Conservation (phyloP, 2,888 invertebrate genomes). For the Anoncus sp. region DNA sequence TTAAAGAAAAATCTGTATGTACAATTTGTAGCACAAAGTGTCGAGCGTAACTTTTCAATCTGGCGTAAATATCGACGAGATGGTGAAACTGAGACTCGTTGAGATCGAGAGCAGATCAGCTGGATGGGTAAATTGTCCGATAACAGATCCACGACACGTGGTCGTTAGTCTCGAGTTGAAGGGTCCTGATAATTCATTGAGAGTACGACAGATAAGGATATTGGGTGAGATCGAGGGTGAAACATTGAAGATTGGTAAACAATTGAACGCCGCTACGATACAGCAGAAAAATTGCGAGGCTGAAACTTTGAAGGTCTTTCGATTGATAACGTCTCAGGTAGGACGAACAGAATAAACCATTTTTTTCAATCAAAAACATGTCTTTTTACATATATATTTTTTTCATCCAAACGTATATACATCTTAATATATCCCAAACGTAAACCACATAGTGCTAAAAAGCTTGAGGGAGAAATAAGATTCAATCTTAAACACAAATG, state of each 20-base stretch:
- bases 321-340: conserved; percentile 95
- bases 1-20: conserved; percentile 15
- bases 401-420: too few relatives aligned
- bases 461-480: too few relatives aligned
- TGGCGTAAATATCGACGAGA: conserved; percentile 92
- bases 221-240: conserved; percentile 87
- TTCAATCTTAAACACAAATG: too few relatives aligned
- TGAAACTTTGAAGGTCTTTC: conserved; percentile 96
- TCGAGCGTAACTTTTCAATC: conserved; percentile 93
- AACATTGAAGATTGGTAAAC: conserved; percentile 84
- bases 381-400: too few relatives aligned
- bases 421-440: too few relatives aligned
- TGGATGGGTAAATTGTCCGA: conserved; percentile 95
- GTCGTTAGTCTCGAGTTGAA: conserved; percentile 93
- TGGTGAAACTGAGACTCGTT: conserved; percentile 91
- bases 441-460: too few relatives aligned
- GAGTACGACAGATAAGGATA: conserved; percentile 93
- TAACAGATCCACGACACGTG: conserved; percentile 86
- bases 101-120: conserved; percentile 94
- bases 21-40: conserved; percentile 92
- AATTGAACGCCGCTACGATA: conserved; percentile 86
- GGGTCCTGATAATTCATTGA: conserved; percentile 95
- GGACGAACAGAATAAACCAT: conserved; percentile 24
- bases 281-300: conserved; percentile 95
- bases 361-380: neutral